These are phyloP conservation scores for Gulo gulo DNA, from an alignment of 2,113 vertebrate genomes.

Conservation along the genomic window DNA sequence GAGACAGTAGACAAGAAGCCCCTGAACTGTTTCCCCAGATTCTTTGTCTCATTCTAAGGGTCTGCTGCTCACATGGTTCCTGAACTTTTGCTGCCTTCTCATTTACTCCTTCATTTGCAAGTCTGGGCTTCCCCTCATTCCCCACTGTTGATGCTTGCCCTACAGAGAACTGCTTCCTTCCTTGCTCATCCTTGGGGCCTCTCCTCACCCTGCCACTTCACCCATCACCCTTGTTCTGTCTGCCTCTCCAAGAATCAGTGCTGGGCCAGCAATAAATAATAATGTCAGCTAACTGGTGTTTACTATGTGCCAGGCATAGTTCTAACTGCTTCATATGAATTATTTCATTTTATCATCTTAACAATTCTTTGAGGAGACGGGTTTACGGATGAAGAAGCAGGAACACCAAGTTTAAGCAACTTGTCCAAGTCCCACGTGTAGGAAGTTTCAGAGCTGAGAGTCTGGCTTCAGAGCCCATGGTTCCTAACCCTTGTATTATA, in stretches of 20 bases:
- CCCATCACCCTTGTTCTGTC: neutral
- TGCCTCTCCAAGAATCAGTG: neutral
- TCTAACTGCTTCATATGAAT: neutral
- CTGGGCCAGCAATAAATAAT: neutral
- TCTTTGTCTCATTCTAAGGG: neutral
- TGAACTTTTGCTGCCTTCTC: neutral
- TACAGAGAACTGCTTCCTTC: neutral
- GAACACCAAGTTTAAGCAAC: neutral
- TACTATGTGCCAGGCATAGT: neutral
- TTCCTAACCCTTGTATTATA: neutral
- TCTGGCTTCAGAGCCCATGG: neutral
- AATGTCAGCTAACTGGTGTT: neutral
- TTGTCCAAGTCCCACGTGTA: neutral
- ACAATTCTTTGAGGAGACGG: neutral
- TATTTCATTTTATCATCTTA: neutral
- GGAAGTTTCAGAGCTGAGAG: neutral
- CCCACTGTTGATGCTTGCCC: neutral
- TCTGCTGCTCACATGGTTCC: neutral
- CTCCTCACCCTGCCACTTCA: neutral
- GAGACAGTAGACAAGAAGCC: neutral
- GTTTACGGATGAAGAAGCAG: neutral
- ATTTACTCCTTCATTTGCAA: neutral
- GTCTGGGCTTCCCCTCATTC: neutral
- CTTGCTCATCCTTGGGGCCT: neutral
- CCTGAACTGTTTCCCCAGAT: neutral